These are phyloP conservation scores for Dendrolimus houi DNA, from an alignment of 2,888 invertebrate species.

Conservation along the genomic window DNA sequence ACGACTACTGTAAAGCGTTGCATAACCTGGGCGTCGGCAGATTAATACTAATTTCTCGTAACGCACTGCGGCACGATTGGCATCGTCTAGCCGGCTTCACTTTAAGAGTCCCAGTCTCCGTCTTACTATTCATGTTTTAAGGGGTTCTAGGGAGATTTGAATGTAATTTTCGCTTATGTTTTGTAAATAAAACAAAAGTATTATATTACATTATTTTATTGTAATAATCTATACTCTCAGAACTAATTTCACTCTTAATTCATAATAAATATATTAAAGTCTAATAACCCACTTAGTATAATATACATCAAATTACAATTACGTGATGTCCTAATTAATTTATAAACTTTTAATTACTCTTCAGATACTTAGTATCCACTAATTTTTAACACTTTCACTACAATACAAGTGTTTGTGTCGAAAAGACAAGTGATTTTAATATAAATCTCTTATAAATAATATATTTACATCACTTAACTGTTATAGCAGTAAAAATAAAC, in stretches of 20 bases:
- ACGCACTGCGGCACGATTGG: too few species aligned
- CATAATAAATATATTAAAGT: slow-evolving; percentile 16
- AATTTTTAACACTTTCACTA: not conserved
- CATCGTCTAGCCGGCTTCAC: too few species aligned
- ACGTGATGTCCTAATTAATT: not conserved
- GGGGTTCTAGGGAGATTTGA: slow-evolving; percentile 5
- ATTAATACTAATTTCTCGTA: too few species aligned
- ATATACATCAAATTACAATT: not conserved
- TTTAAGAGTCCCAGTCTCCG: too few species aligned
- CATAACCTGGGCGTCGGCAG: too few species aligned
- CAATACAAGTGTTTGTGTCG: not conserved
- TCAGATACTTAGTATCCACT: slow-evolving; percentile 1
- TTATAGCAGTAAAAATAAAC: too few species aligned
- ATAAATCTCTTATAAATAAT: too few species aligned
- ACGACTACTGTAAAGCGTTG: too few species aligned
- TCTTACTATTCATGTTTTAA: too few species aligned
- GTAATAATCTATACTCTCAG: slow-evolving; percentile 18
- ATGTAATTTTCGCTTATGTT: not conserved
- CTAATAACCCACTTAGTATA: not conserved
- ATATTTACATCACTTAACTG: too few species aligned
- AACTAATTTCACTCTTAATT: slow-evolving; percentile 11
- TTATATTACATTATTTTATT: slow-evolving; percentile 18
- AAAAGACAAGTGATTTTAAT: not conserved
- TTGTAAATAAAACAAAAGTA: slow-evolving; percentile 5
- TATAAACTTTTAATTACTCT: slow-evolving; percentile 14